Base-by-base conservation (phyloP, 2,888 invertebrate species). In the Chironomus riparius region DNA sequence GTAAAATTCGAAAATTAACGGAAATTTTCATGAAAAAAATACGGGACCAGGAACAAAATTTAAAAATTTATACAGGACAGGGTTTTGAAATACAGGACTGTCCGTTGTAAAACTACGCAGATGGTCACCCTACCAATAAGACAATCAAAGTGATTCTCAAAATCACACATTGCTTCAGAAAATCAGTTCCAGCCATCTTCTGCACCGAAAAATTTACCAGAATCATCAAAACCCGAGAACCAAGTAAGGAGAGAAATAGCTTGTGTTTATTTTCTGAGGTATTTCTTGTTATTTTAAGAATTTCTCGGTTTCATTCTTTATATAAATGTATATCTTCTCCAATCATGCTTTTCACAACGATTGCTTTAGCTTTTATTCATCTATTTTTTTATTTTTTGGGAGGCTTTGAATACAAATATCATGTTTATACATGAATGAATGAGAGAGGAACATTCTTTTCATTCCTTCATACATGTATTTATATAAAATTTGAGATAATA, bases 231-330 rank as follows among this genome's bases (percentile, higher is more conserved):
- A 15, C 4, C n/a, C 4, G 3, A 62, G 21, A 62, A 21, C 18
- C 62, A 62, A 38, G 38, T 38, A 38, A 38, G 38, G 38, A 7
- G 38, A 38, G 38, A 15, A 21, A 18, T 10, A 62, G 22, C 21
- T 61, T 72, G 61, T 72, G 72, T 72, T 72, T 56, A 72, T 72
- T 72, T 24, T 56, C 62, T 47, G 72, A 61, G 72, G 72, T 61
- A 72, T 72, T 72, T 72, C 38, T 15, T 72, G 72, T 72, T 72
- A 72, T 72, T 72, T 72, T 38, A 72, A 62, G 72, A 72, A 72
- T 72, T 72, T 72, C 72, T 72, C 61, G 50, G 61, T 62, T 61
- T 72, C 72, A 72, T 70, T 70, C 70, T 22, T 38, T 38, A 38
- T 38, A 38, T 56, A 56, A 56, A 56, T 15, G 18, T 38, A 38